A percentile compares a stretch with the other conserved stretches of the same genome.
These are phyloP conservation scores for Ciconia stormi DNA, from an alignment of 2,113 vertebrate genomes.

Conservation along the genomic window DNA sequence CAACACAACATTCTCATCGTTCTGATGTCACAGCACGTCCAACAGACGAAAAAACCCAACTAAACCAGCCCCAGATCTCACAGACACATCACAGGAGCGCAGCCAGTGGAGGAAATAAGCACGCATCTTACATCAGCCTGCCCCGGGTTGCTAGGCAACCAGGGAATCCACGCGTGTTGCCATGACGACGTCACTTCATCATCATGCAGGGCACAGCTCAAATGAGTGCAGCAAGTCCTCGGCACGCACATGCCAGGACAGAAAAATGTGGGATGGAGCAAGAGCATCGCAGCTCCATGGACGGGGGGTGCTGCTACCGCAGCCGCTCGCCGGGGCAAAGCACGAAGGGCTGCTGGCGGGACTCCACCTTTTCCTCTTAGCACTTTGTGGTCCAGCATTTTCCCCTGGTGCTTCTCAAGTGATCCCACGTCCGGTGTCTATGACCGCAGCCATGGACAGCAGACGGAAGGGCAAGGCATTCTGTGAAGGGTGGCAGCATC, in stretches of 20 bases:
- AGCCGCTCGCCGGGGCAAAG: not conserved
- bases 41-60: not conserved
- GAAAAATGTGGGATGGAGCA: not conserved
- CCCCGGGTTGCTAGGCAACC: conserved; percentile 80
- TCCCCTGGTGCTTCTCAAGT: not conserved
- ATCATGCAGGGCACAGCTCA: conserved; percentile 62
- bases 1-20: not conserved
- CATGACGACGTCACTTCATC: conserved; percentile 84
- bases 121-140: conserved; percentile 79
- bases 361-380: not conserved
- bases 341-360: not conserved
- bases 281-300: accelerated
- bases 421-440: not conserved
- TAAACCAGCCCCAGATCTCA: not conserved
- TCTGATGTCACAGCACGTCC: not conserved
- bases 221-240: not conserved
- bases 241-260: not conserved
- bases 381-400: not conserved
- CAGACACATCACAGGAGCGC: conserved; percentile 53
- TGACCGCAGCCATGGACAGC: not conserved
- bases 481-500: not conserved
- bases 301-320: not conserved
- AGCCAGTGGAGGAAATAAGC: conserved; percentile 63
- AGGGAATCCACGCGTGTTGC: conserved; percentile 82
- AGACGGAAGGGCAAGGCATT: not conserved